phyloP scores from a whole-genome alignment of 37 sponge, comb jelly and placozoan genomes.

The Ianthella basta region DNA sequence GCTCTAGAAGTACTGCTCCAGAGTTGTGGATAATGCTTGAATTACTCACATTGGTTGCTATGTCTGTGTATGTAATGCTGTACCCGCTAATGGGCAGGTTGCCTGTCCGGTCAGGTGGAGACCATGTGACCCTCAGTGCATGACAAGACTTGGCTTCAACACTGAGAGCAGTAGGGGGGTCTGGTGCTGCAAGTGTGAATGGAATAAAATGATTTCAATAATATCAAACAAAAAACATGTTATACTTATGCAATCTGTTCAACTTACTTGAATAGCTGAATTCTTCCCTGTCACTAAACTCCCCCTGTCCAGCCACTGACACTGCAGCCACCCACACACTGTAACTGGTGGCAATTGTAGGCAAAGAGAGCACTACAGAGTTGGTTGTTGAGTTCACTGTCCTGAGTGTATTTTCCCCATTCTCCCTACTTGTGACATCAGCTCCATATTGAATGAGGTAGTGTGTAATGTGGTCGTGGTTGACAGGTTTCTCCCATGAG shows the following conservation, averaged over 20 bases:
- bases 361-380: background rate
- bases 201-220: background rate
- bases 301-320: slow-evolving; percentile 4
- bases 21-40: too few species aligned
- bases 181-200: background rate
- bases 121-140: background rate
- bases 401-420: background rate
- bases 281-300: background rate
- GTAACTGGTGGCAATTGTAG: background rate
- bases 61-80: too few species aligned
- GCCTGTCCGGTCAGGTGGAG: slow-evolving; percentile 2
- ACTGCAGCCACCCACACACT: slow-evolving; percentile 6
- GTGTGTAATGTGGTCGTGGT: background rate
- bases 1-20: too few species aligned
- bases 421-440: too few species aligned
- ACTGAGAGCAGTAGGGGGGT: background rate
- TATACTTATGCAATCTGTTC: background rate
- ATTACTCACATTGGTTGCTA: too few species aligned
- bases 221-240: background rate
- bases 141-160: background rate
- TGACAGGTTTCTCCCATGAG: background rate
- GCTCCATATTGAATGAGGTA: background rate
- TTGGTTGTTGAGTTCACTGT: background rate
- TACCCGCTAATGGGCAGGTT: slow-evolving; percentile 9
- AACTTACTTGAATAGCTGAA: background rate